Evolutionary conservation across 2,797 vertebrate genomes (phyloP).

Genomic region (Oreortyx pictus): DNA sequence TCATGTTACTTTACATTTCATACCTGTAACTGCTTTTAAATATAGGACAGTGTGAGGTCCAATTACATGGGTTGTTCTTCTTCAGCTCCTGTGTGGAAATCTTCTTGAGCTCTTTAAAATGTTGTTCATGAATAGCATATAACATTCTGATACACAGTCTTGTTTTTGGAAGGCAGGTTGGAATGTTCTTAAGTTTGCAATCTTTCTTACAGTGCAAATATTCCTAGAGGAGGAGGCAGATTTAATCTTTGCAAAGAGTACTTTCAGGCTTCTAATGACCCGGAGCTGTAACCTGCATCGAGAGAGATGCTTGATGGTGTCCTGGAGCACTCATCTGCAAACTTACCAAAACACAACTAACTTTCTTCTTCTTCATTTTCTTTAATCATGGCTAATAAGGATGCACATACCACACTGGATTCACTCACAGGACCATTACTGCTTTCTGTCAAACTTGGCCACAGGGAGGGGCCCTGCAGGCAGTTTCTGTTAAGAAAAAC

Average conservation of each 20-base stretch:
- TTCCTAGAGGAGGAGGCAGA: not conserved
- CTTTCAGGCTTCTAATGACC: not conserved
- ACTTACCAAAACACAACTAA: not conserved
- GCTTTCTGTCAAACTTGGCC: not conserved
- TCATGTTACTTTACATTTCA: not conserved
- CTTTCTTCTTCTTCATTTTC: not conserved
- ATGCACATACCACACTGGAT: not conserved
- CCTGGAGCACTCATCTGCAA: not conserved
- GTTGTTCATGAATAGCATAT: not conserved
- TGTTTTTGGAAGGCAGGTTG: not conserved
- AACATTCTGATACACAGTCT: not conserved
- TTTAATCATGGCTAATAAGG: not conserved
- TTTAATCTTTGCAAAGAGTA: not conserved
- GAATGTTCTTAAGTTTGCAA: not conserved
- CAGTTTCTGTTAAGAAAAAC: slow-evolving; percentile 1
- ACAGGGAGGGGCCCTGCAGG: not conserved
- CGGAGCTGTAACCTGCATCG: not conserved
- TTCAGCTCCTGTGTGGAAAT: not conserved
- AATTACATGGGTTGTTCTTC: not conserved
- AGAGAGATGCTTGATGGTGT: not conserved
- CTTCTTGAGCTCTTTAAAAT: not conserved
- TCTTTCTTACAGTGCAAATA: not conserved
- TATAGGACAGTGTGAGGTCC: not conserved
- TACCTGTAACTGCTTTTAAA: not conserved
- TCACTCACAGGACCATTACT: not conserved